Evolutionary conservation across 2,888 invertebrate genomes (phyloP).

Genomic region (Meiosimyza platycephala): DNA sequence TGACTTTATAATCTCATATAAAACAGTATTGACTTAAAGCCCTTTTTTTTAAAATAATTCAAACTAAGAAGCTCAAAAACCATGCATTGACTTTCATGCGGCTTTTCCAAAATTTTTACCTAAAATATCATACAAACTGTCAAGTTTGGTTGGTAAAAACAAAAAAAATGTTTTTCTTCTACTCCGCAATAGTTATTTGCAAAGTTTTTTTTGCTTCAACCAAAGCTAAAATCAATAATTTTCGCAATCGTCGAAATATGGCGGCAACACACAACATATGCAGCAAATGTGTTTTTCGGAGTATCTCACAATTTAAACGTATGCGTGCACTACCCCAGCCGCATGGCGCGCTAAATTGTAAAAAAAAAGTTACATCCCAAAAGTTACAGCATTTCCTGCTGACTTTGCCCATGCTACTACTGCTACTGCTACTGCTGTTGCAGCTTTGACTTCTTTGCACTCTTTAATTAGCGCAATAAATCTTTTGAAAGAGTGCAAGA

Average conservation of each 20-base stretch:
- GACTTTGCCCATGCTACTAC: not conserved
- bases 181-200: not conserved
- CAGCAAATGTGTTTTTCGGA: conserved; percentile 1
- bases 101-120: too few relatives aligned
- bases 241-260: conserved; percentile 12
- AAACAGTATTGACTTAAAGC: too few relatives aligned
- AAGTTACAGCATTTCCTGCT: conserved; percentile 17
- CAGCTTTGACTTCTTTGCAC: conserved; percentile 39
- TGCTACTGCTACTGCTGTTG: conserved; percentile 1
- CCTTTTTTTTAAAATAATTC: too few relatives aligned
- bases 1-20: too few relatives aligned
- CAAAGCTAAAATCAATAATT: conserved; percentile 25
- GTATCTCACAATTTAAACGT: not conserved
- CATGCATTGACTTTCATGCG: too few relatives aligned
- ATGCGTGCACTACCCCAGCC: not conserved
- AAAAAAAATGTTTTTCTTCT: too few relatives aligned
- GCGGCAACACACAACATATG: conserved; percentile 29
- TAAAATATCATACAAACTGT: too few relatives aligned
- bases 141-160: too few relatives aligned
- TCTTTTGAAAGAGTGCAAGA: conserved; percentile 56
- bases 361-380: too few relatives aligned
- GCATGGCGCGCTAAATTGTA: too few relatives aligned
- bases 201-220: not conserved
- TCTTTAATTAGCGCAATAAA: conserved; percentile 65
- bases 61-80: too few relatives aligned